Base-by-base conservation (phyloP, 35 echinoderm and acorn worm species). In the Anneissia japonica region DNA sequence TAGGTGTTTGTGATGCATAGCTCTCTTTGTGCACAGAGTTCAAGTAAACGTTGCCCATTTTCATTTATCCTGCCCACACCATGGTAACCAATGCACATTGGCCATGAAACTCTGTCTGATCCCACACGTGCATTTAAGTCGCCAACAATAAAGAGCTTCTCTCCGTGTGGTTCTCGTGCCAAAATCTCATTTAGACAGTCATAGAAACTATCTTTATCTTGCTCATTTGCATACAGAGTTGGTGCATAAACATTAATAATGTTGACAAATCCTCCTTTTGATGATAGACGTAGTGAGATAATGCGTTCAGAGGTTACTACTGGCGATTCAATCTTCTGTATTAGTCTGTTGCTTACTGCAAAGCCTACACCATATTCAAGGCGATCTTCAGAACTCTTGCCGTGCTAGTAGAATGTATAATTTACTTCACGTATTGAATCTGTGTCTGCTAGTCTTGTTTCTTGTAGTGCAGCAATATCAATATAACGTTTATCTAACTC, bases 1-100 rank as follows among this genome's bases (percentile, higher is more conserved):
- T 46, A 93, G 19, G 91, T 81, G 83, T 93, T 93, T 30, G 91
- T 89, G 21, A 93, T 46, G 81, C 91, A 93, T 0, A 89, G 82
- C 35, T 35, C 41, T 1, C 85, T 36, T 29, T 81, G 79, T 30
- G 30, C 46, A 36, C 87, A 38, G 21, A 87, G 56, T 32, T 91
- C 83, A 0, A 81, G 72, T 4, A 83, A 55, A 4, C 80, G 28
- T 37, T 91, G 84, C 3, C 89, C 89, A 78, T 91, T 91, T 19
- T 91, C 89, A 41, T 91, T 91, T 36, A 91, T 36, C 46, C 75
- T 86, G 31, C 77, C 75, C 5, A 91, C 21, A 37, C 89, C 75
- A 38, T 39, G 41, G 21, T 91, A 74, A 38, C 89, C 89, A 9
- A 91, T 1, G 79, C 39, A 80, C 0, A 28, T 35, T 4, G 72